Conservation (phyloP, 2,888 invertebrate species). For the Paralinhomoeus sp. region DNA sequence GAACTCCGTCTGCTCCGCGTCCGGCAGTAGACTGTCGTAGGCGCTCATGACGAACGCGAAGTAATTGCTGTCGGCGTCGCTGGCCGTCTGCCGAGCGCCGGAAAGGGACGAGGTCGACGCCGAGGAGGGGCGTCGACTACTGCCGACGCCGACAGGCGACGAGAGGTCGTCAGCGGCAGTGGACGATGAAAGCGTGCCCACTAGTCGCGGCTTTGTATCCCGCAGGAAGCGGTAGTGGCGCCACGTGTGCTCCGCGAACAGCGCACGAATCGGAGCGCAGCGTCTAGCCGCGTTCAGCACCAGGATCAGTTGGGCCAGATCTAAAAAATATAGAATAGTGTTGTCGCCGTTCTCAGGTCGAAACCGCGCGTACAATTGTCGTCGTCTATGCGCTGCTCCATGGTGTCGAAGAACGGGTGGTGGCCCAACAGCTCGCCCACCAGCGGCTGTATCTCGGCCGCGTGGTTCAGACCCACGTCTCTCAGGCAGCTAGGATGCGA, state of each 20-base stretch:
- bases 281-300: constrained; percentile 79
- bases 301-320: constrained; percentile 63
- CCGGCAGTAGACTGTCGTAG: too few relatives aligned
- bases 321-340: constrained; percentile 12
- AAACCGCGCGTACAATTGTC: constrained; percentile 46
- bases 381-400: constrained; percentile 84
- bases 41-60: too few relatives aligned
- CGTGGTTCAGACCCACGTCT: constrained; percentile 63
- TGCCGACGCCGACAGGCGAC: too few relatives aligned
- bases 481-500: constrained; percentile 47
- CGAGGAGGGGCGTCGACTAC: too few relatives aligned
- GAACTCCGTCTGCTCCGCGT: too few relatives aligned
- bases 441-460: constrained; percentile 62
- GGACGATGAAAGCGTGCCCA: too few relatives aligned
- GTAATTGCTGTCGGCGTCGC: too few relatives aligned
- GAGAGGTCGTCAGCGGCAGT: too few relatives aligned
- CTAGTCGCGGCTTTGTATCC: constrained; percentile 70
- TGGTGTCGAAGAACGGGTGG: constrained; percentile 85
- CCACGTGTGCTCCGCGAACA: constrained; percentile 72
- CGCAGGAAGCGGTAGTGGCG: constrained; percentile 77
- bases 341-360: neutral
- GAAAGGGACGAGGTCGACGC: too few relatives aligned
- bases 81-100: too few relatives aligned
- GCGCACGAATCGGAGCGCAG: constrained; percentile 64
- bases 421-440: constrained; percentile 66